Evolutionary conservation across 2,113 vertebrate species (phyloP), one percentile per base, ranked within the genome.

Genomic region (Sporophila hypoxantha): DNA sequence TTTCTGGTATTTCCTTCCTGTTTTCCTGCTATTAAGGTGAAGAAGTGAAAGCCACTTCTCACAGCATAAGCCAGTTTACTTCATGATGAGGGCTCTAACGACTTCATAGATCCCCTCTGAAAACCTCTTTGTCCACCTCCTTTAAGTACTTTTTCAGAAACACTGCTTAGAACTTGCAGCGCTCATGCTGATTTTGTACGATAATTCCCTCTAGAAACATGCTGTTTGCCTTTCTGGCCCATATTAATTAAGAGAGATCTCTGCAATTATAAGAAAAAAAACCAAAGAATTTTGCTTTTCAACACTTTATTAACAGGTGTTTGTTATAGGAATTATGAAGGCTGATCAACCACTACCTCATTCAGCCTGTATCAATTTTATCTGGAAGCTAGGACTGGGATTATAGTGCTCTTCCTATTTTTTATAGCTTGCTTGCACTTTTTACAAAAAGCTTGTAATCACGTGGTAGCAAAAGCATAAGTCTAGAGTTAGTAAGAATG

Each of bases 291-390:
- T 73, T 26, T 46, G 6, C 14, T 75, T 83, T 67, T 36, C 47
- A 92, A 49, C 8, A 19, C 7, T 44, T 57, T 34, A 65, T 57
- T 62, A 55, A 50, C 3, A 76, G 5, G 4, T 22, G 14, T n/a
- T 65, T 59, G 7, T 21, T 42, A 29, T 18, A 34, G 5, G 55
- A 76, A 69, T 12, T 17, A 27, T 9, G 14, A 29, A 61, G 42
- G 64, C 14, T 0, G 0, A 44, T 76, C 32, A 68, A 5, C 23
- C 3, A 53, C 19, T 17, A 47, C 6, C 5, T 20, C 2, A 17
- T 14, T 65, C 39, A 21, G 34, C 26, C 23, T 32, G 5, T 8
- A 18, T 10, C 49, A 50, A 18, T 12, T 66, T 29, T n/a, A 25
- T 12, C 29, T 47, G 65, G 26, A 69, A 80, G 6, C 8, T 30